These are phyloP conservation scores for Gymnocheta viridis DNA, from an alignment of 2,888 invertebrate species.

Conservation along the genomic window DNA sequence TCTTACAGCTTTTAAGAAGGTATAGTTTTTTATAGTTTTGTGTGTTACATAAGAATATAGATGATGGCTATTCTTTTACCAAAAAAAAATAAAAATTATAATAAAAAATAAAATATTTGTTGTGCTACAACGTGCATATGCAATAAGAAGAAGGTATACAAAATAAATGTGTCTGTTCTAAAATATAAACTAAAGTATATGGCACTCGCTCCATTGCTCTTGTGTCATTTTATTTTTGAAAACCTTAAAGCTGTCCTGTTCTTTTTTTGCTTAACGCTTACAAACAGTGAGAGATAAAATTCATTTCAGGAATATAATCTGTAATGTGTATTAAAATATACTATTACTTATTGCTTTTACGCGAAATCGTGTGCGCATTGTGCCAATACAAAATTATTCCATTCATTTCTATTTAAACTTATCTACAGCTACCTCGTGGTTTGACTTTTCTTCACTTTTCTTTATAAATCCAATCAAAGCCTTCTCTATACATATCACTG, in stretches of 20 bases:
- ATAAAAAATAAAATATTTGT: constrained; percentile 40
- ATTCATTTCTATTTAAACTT: too few species aligned
- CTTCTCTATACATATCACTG: too few species aligned
- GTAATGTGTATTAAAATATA: background rate
- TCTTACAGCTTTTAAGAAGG: background rate
- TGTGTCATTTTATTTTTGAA: constrained; percentile 34
- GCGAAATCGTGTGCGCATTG: too few species aligned
- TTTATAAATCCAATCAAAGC: too few species aligned
- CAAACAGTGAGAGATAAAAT: constrained; percentile 28
- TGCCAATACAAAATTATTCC: too few species aligned
- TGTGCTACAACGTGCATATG: constrained; percentile 35
- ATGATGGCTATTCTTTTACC: background rate
- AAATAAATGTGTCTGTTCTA: constrained; percentile 33
- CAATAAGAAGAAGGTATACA: constrained; percentile 21
- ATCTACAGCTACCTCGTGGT: too few species aligned
- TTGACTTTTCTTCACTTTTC: too few species aligned
- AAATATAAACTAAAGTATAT: constrained; percentile 48
- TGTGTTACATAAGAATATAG: background rate
- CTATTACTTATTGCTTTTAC: too few species aligned
- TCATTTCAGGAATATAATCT: background rate
- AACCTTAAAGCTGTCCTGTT: constrained; percentile 49
- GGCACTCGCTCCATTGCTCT: constrained; percentile 61
- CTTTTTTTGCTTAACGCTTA: constrained; percentile 45
- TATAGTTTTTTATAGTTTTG: background rate
- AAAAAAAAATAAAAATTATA: constrained; percentile 1